Conservation (phyloP, 2,113 vertebrate genomes). For the Sturnira hondurensis region DNA sequence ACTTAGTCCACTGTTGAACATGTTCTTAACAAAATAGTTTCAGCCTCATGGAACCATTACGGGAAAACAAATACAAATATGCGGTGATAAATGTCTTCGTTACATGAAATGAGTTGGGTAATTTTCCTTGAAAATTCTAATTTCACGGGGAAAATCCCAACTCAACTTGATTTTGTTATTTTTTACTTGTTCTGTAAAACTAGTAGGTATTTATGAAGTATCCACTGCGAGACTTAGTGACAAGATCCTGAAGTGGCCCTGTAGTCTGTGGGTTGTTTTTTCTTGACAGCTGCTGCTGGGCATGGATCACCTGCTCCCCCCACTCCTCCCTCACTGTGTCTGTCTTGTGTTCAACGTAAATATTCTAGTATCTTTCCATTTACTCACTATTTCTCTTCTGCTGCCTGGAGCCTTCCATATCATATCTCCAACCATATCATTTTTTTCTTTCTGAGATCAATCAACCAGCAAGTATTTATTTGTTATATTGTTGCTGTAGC, state of each 20-base stretch:
- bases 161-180: background rate
- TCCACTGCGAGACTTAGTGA: background rate
- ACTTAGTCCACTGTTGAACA: background rate
- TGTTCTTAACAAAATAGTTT: background rate
- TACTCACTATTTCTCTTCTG: background rate
- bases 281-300: background rate
- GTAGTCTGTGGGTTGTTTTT: background rate
- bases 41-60: background rate
- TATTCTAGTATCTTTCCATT: background rate
- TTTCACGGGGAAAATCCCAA: background rate
- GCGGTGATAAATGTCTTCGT: background rate
- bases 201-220: background rate
- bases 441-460: background rate
- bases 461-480: background rate
- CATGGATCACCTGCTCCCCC: background rate
- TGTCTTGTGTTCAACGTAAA: background rate
- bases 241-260: background rate
- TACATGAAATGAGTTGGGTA: background rate
- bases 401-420: background rate
- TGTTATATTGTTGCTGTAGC: background rate
- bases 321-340: background rate
- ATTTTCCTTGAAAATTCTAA: constrained; percentile 7
- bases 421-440: background rate
- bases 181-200: background rate
- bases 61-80: background rate